Conservation (phyloP, 2,113 vertebrate genomes). For the Corynorhinus townsendii region DNA sequence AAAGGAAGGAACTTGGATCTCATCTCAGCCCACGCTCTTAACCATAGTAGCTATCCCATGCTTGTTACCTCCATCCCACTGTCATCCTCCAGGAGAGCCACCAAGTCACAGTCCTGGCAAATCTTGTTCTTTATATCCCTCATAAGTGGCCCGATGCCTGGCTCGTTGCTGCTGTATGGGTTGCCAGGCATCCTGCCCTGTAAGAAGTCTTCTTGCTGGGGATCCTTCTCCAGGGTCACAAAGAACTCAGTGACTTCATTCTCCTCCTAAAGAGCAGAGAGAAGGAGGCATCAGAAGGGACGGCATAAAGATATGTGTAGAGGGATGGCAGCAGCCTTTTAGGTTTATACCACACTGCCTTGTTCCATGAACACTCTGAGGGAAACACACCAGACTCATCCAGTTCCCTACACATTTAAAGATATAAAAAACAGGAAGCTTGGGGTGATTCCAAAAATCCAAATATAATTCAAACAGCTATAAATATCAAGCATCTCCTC, state of each 20-base stretch:
- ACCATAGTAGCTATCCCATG: accelerated
- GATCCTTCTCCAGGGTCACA: constrained; percentile 97
- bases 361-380: neutral
- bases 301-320: neutral
- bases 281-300: neutral
- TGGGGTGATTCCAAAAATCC: neutral
- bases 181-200: constrained; percentile 99
- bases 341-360: neutral
- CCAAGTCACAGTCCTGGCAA: constrained; percentile 98
- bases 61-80: constrained; percentile 96
- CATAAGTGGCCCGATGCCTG: constrained; percentile 96
- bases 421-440: neutral
- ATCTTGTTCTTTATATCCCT: constrained; percentile 99
- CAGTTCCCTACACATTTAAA: neutral
- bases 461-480: neutral
- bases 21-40: neutral
- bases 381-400: neutral
- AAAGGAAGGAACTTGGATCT: neutral
- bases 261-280: constrained; percentile 87
- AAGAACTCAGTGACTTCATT: constrained; percentile 99
- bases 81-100: constrained; percentile 97
- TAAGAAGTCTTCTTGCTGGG: constrained; percentile 98
- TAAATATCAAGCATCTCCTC: neutral
- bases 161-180: constrained; percentile 97
- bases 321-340: neutral